These are phyloP conservation scores for Daboia siamensis DNA, from an alignment of 2,113 vertebrate species.

Conservation along the genomic window DNA sequence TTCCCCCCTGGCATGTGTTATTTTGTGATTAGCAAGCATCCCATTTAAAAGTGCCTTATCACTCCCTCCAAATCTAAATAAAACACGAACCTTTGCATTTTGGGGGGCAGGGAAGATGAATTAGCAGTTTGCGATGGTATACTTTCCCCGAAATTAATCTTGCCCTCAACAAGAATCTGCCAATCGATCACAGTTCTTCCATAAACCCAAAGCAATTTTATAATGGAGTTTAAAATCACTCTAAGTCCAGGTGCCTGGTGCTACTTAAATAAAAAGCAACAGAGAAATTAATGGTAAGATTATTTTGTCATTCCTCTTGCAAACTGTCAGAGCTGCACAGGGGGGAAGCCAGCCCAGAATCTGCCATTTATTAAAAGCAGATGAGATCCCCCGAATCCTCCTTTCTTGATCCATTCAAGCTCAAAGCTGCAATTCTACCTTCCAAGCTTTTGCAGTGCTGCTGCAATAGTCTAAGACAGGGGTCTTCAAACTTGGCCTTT, in stretches of 20 bases:
- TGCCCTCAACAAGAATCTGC: conserved; percentile 58
- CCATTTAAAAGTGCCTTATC: conserved; percentile 59
- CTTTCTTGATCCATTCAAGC: not conserved
- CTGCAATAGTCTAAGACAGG: not conserved
- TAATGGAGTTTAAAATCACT: conserved; percentile 57
- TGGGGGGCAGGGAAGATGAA: conserved; percentile 19
- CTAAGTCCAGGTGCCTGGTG: conserved; percentile 50
- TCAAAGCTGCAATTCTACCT: not conserved
- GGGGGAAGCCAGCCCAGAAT: not conserved
- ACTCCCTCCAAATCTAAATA: conserved; percentile 44
- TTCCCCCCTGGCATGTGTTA: conserved; percentile 37
- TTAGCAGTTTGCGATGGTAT: conserved; percentile 50
- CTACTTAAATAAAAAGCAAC: conserved; percentile 64
- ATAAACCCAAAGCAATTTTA: conserved; percentile 60
- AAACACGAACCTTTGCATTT: conserved; percentile 36
- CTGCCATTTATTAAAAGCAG: not conserved
- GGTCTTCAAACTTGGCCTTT: not conserved
- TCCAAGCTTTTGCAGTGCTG: not conserved
- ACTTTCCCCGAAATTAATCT: conserved; percentile 64
- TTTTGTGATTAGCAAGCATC: conserved; percentile 59
- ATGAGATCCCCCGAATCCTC: not conserved
- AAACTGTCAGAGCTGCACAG: not conserved
- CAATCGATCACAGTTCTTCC: conserved; percentile 60
- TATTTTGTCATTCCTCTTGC: conserved; percentile 50
- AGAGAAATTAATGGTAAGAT: conserved; percentile 64